Base-by-base conservation (phyloP, 2,113 vertebrate species). In the Cyprichromis sp. region DNA sequence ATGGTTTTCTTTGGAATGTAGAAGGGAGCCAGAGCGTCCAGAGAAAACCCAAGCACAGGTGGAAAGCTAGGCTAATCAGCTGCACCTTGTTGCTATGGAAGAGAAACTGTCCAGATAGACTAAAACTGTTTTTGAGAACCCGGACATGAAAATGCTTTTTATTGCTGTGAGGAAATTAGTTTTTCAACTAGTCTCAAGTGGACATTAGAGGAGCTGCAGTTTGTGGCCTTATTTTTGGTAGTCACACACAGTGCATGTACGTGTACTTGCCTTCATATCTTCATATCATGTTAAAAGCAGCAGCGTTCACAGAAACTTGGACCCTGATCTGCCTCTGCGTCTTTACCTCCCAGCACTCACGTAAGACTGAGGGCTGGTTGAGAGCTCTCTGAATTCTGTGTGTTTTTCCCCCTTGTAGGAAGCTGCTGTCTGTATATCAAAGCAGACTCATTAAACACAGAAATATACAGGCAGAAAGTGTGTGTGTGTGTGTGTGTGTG, bases 361-460 rank as follows among this genome's bases (percentile, higher is more conserved):
- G 2, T 63, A 10, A 24, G 76, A 81, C 81, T 73, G 10, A 57
- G 24, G 80, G 80, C 7, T 29, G 73, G 36, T 9, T 17, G n/a
- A 19, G 45, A 63, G 76, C 38, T 66, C 71, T 84, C 53, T 81
- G 7, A 54, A 53, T 38, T 63, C 36, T 85, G 78, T 85, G 61
- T 73, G 68, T 59, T 84, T 90, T 81, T 2, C 7, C 21, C 12
- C 34, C 79, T 82, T 38, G 78, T 81, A 86, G 81, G 63, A 88
- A 81, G 76, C 81, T 21, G 66, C 16, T 81, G 82, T 55, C 26
- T 78, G 82, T 63, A 83, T 83, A 87, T 87, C 87, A 91, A 89
- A 89, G 87, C 61, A 40, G 57, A 61, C 83, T 87, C 61, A 89
- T 89, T 91, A 87, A 91, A 89, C 80, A 87, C 80, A 83, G 80